Conservation (phyloP, 2,888 invertebrate genomes). For the Pterostichus madidus region DNA sequence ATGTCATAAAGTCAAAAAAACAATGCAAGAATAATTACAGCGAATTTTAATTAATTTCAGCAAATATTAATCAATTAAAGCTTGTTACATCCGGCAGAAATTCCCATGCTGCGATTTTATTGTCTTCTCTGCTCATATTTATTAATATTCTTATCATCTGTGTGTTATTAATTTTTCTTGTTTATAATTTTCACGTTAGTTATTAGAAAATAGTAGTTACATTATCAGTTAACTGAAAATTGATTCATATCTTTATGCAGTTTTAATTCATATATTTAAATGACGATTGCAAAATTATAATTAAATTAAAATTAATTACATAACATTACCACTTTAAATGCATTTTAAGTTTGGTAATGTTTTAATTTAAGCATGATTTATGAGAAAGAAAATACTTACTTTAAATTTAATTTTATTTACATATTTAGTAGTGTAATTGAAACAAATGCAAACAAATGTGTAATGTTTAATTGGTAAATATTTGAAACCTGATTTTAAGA, state of each 20-base stretch:
- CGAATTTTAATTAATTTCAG: slow-evolving; percentile 39
- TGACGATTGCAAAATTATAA: slow-evolving; percentile 14
- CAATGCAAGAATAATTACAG: slow-evolving; percentile 24
- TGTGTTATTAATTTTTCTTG: slow-evolving; percentile 40
- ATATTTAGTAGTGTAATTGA: no score
- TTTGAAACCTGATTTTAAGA: no score
- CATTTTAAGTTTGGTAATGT: slow-evolving; percentile 11
- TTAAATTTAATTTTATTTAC: no score
- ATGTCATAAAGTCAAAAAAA: slow-evolving; percentile 18
- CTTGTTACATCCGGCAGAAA: slow-evolving; percentile 44
- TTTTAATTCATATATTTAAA: slow-evolving; percentile 58
- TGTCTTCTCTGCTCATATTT: slow-evolving; percentile 42
- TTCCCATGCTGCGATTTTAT: slow-evolving; percentile 50
- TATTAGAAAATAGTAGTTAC: slow-evolving; percentile 29
- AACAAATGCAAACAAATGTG: no score
- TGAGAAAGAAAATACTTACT: not conserved
- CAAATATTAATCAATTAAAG: slow-evolving; percentile 51
- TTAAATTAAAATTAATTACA: slow-evolving; percentile 50
- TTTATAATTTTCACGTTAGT: slow-evolving; percentile 31
- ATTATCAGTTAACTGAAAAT: slow-evolving; percentile 38
- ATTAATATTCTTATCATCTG: slow-evolving; percentile 32
- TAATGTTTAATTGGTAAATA: no score
- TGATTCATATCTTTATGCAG: slow-evolving; percentile 50
- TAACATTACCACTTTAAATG: slow-evolving; percentile 6
- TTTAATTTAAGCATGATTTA: slow-evolving; percentile 26